Percentiles rank a stretch among this genome's conserved stretches.
Conservation (phyloP, 2,113 vertebrate genomes). For the Mormoops blainvillei region DNA sequence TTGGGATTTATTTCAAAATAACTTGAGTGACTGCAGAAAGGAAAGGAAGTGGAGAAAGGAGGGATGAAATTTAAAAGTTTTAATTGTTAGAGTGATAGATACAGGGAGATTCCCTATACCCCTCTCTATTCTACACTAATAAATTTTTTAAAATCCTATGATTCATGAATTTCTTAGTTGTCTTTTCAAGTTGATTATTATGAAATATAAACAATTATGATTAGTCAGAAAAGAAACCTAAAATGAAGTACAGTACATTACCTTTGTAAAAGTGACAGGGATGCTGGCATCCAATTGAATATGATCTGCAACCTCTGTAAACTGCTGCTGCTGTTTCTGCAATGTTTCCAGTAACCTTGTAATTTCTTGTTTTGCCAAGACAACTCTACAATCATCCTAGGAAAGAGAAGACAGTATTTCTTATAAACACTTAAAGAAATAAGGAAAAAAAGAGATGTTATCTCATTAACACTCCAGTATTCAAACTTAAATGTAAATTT, state of each 20-base stretch:
- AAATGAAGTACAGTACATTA: slow-evolving; percentile 63
- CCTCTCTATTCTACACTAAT: slow-evolving; percentile 19
- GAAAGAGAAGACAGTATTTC: slow-evolving; percentile 41
- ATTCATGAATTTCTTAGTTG: slow-evolving; percentile 1
- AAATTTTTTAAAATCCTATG: not conserved
- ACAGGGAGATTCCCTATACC: not conserved
- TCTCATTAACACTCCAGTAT: slow-evolving; percentile 9
- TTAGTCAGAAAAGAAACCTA: not conserved
- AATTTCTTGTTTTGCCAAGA: slow-evolving; percentile 96
- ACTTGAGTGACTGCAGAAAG: not conserved
- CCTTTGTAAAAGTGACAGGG: slow-evolving; percentile 99
- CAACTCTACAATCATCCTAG: slow-evolving; percentile 97
- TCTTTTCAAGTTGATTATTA: slow-evolving; percentile 26
- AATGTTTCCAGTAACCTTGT: slow-evolving; percentile 92
- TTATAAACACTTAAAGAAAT: slow-evolving; percentile 8
- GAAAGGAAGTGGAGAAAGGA: not conserved
- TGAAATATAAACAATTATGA: not conserved
- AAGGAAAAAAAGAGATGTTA: not conserved
- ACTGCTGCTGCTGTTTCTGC: slow-evolving; percentile 98
- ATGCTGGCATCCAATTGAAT: slow-evolving; percentile 96
- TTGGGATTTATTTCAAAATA: slow-evolving; percentile 23
- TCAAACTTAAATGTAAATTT: slow-evolving; percentile 27
- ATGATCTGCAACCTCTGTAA: slow-evolving; percentile 96
- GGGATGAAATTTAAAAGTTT: not conserved
- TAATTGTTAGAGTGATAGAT: not conserved